Evolutionary conservation across 2,113 vertebrate species (phyloP).

Genomic region (Eulemur macaco): DNA sequence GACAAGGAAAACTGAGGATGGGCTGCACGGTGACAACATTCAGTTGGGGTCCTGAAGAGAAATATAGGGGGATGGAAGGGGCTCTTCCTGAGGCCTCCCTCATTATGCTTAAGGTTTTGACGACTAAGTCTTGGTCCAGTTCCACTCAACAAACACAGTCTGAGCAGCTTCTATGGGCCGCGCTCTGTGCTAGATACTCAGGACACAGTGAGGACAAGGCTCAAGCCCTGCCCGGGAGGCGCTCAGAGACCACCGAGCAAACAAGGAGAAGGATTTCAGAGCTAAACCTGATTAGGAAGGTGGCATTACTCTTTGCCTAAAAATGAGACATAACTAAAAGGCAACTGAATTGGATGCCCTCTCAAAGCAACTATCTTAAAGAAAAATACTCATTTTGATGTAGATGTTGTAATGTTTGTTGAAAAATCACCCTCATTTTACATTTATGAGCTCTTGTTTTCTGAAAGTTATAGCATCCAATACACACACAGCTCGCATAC

Average conservation of each 20-base stretch:
- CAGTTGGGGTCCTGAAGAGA: background rate
- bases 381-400: background rate
- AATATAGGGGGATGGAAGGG: rapidly evolving
- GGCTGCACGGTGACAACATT: background rate
- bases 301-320: background rate
- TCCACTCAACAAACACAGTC: background rate
- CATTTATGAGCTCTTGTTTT: background rate
- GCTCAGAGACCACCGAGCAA: background rate
- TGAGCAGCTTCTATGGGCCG: background rate
- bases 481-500: background rate
- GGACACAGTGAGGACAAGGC: background rate
- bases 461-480: background rate
- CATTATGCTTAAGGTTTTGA: background rate
- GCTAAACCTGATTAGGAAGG: background rate
- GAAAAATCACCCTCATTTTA: constrained; percentile 36
- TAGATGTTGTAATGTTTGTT: background rate
- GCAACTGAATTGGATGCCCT: background rate
- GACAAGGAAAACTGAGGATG: background rate
- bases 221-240: background rate
- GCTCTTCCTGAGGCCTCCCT: background rate
- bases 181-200: background rate
- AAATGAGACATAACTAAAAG: constrained; percentile 6
- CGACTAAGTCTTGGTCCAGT: background rate
- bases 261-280: background rate
- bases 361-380: background rate